Evolutionary conservation across 2,888 invertebrate genomes (phyloP), one percentile per base, ranked within the genome.

Genomic region (Apotomis turbidana): DNA sequence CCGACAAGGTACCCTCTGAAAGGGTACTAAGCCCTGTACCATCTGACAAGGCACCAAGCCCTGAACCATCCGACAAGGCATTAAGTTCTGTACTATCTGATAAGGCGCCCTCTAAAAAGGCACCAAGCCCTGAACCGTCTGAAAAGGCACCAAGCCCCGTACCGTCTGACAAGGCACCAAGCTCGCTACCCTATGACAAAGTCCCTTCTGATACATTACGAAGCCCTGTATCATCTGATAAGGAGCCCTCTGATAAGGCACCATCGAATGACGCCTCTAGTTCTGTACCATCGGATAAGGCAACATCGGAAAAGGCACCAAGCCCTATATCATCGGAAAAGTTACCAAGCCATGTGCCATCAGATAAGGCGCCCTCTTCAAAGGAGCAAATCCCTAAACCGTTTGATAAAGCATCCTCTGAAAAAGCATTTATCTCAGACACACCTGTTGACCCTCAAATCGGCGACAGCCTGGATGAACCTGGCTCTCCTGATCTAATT

Each of bases 221-320:
- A 0, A 61, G 61, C 46, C 15, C 46, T 3, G 10, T 15, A n/a
- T 27, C 49, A 49, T 49, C 61, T 2, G 61, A 61, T 36, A 49
- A 49, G 36, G 58, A 8, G 27, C 27, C 49, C 8, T 61, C 49
- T 49, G 36, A 61, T 3, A 61, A 61, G 36, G 61, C 63, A 59
- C 67, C 13, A 3, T 60, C 62, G 0, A 61, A 76, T 2, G 76
- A 79, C 44, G 71, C 49, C 36, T 66, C 71, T 0, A 78, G 71
- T 13, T 75, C 74, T n/a, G 46, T 58, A 10, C 55, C 72, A 9
- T 41, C 38, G 1, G 62, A 69, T 0, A 59, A 61, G 27, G 68
- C 15, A 38, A 8, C 27, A 38, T 62, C 1, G 55, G 63, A 64
- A 44, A 61, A 61, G 41, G 68, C n/a, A 38, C 10, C 27, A 9